Conservation (phyloP, 2,797 vertebrate species). For the Tapirus indicus region DNA sequence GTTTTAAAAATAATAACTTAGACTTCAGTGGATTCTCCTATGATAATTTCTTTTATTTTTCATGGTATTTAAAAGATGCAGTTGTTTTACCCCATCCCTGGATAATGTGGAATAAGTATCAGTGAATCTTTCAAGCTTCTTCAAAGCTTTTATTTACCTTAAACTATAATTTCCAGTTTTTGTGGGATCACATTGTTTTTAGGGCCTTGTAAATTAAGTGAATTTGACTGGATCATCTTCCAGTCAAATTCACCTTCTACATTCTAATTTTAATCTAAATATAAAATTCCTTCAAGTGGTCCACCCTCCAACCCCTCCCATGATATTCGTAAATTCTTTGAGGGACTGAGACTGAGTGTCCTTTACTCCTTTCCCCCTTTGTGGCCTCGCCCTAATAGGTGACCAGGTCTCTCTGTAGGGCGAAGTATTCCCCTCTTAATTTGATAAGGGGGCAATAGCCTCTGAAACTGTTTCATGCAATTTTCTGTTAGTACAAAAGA, state of each 20-base stretch:
- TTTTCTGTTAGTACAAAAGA: not conserved
- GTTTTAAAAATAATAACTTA: not conserved
- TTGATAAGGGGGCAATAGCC: not conserved
- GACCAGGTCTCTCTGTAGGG: not conserved
- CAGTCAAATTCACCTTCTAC: not conserved
- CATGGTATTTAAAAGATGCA: not conserved
- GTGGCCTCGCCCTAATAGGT: not conserved
- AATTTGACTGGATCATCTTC: not conserved
- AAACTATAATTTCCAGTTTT: not conserved
- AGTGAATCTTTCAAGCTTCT: not conserved
- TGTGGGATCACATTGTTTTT: not conserved
- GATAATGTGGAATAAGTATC: not conserved
- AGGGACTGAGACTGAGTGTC: not conserved
- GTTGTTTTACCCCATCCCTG: not conserved
- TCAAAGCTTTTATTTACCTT: not conserved
- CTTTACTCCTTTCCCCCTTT: not conserved
- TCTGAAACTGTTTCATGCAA: not conserved
- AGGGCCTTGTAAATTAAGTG: not conserved
- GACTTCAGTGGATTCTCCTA: not conserved
- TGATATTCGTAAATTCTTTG: not conserved
- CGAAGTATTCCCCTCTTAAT: constrained; percentile 26
- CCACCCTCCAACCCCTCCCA: rapidly evolving
- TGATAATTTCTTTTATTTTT: not conserved
- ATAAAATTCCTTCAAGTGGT: not conserved
- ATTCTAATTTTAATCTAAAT: constrained; percentile 25